These are phyloP conservation scores for Perizoma flavofasciatum DNA, from an alignment of 2,888 invertebrate species.

Conservation along the genomic window DNA sequence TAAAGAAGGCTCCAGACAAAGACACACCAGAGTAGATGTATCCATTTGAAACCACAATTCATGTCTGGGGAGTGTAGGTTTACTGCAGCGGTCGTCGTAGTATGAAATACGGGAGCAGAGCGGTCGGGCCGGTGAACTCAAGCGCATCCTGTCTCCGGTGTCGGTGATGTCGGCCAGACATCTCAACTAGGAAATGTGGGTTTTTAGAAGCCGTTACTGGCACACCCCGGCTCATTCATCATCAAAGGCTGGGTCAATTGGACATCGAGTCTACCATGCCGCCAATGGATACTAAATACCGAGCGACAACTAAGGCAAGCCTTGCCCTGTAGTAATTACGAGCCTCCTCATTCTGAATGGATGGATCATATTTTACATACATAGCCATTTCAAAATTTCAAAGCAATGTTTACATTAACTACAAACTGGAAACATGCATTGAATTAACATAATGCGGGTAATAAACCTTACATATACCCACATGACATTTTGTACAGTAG, in stretches of 20 bases:
- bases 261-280: slow-evolving; percentile 55
- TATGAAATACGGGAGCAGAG: slow-evolving; percentile 59
- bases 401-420: slow-evolving; percentile 54
- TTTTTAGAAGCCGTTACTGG: slow-evolving; percentile 76
- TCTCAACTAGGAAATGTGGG: slow-evolving; percentile 78
- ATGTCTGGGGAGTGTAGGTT: slow-evolving; percentile 66
- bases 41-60: slow-evolving; percentile 69
- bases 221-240: slow-evolving; percentile 65
- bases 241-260: slow-evolving; percentile 69
- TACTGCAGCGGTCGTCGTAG: slow-evolving; percentile 51
- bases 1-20: slow-evolving; percentile 41
- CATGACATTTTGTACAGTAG: slow-evolving; percentile 57
- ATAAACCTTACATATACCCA: slow-evolving; percentile 69
- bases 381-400: slow-evolving; percentile 57
- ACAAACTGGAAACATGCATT: slow-evolving; percentile 53
- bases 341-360: slow-evolving; percentile 40
- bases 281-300: slow-evolving; percentile 50
- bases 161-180: slow-evolving; percentile 67
- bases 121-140: slow-evolving; percentile 60
- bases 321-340: slow-evolving; percentile 48
- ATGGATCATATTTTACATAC: slow-evolving; percentile 48
- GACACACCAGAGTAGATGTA: slow-evolving; percentile 48
- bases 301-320: slow-evolving; percentile 40
- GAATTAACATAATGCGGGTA: slow-evolving; percentile 75
- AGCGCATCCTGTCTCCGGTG: slow-evolving; percentile 75